These are phyloP conservation scores for Proterorhinus semilunaris DNA, from an alignment of 2,113 vertebrate genomes.

Conservation along the genomic window DNA sequence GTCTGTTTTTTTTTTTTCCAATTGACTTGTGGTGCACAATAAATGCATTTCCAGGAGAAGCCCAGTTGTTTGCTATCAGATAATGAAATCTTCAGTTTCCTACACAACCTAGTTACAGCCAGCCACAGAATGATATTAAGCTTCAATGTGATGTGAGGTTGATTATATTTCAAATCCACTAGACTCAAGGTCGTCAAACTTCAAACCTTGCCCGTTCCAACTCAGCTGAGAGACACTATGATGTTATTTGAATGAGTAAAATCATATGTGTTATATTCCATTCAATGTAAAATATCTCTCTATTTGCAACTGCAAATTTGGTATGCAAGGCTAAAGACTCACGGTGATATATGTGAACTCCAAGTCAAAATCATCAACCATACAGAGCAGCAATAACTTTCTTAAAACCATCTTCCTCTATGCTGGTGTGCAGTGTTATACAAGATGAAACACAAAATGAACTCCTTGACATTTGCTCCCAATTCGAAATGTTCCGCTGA, in stretches of 20 bases:
- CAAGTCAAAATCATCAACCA: constrained; percentile 23
- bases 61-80: constrained; percentile 62
- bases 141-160: constrained; percentile 23
- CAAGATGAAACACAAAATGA: constrained; percentile 30
- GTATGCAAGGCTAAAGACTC: not conserved
- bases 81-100: constrained; percentile 68
- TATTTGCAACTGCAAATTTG: not conserved
- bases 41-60: constrained; percentile 51
- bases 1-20: constrained; percentile 46
- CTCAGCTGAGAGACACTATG: not conserved
- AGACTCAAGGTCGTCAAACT: constrained; percentile 21
- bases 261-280: not conserved
- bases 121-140: constrained; percentile 26
- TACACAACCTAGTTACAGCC: constrained; percentile 21
- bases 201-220: constrained; percentile 15
- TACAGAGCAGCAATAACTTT: constrained; percentile 23
- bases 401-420: constrained; percentile 29
- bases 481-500: constrained; percentile 55
- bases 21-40: constrained; percentile 47
- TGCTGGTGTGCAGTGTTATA: constrained; percentile 32
- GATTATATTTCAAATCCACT: constrained; percentile 30
- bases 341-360: constrained; percentile 18
- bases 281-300: not conserved
- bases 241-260: not conserved
- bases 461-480: constrained; percentile 51